Conservation (phyloP, 2,113 vertebrate species). For the Silurus glanis region DNA sequence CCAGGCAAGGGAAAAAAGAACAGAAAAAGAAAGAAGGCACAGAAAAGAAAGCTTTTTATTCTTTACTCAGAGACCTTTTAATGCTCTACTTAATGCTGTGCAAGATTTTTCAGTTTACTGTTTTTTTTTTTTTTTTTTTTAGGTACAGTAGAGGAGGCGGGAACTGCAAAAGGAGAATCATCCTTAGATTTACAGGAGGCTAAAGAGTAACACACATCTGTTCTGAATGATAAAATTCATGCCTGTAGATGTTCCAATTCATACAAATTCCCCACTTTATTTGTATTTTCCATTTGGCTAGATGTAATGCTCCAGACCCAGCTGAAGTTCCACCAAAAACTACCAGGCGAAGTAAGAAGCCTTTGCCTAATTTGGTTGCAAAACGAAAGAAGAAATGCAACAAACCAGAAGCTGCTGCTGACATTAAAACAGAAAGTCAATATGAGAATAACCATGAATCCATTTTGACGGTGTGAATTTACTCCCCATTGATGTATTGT, state of each 20-base stretch:
- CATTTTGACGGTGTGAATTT: conserved; percentile 20
- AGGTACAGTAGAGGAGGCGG: neutral
- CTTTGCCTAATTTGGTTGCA: conserved; percentile 15
- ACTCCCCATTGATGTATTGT: neutral
- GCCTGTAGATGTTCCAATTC: neutral
- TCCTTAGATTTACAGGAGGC: neutral
- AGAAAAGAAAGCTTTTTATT: conserved; percentile 11
- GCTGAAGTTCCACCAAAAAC: neutral
- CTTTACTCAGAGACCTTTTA: neutral
- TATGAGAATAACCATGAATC: conserved; percentile 12
- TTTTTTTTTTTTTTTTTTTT: neutral
- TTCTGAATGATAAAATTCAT: neutral
- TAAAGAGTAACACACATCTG: conserved; percentile 7
- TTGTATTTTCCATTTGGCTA: neutral
- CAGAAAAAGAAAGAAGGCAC: conserved; percentile 23
- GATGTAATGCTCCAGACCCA: neutral
- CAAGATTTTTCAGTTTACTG: neutral
- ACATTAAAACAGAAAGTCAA: conserved; percentile 6
- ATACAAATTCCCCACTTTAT: neutral
- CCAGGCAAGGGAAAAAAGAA: conserved; percentile 17
- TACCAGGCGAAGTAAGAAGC: conserved; percentile 14
- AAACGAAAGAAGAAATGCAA: neutral
- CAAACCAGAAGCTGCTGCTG: conserved; percentile 8
- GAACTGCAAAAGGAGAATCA: conserved; percentile 1
- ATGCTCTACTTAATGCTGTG: neutral